Evolutionary conservation across 2,888 invertebrate species (phyloP).

Genomic region (Drosophila antonietae): DNA sequence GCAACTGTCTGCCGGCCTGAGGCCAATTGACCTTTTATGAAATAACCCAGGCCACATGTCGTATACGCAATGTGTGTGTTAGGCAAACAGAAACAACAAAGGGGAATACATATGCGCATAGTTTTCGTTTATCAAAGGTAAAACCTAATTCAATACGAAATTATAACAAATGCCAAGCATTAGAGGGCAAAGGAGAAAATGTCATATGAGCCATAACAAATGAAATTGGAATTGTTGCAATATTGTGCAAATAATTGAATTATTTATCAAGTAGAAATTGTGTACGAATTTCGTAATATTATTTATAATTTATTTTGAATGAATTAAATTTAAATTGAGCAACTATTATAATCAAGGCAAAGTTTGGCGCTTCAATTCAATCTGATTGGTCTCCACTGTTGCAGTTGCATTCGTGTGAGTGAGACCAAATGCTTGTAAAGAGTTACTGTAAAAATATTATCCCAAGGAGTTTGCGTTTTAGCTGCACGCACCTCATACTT

Average conservation of each 20-base stretch:
- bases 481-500: background rate
- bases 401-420: background rate
- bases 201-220: background rate
- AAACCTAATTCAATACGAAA: background rate
- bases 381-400: background rate
- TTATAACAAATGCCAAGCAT: background rate
- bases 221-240: background rate
- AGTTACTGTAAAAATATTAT: background rate
- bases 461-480: background rate
- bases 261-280: background rate
- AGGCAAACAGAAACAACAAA: background rate
- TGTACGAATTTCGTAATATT: background rate
- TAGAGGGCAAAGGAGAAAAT: background rate
- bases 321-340: background rate
- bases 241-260: background rate
- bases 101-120: background rate
- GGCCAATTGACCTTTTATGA: slow-evolving; percentile 8
- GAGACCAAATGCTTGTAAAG: background rate
- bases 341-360: no score
- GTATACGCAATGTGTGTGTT: slow-evolving; percentile 2
- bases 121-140: background rate
- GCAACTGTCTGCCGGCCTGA: background rate
- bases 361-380: no score
- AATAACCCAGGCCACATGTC: background rate
- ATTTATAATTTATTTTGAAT: background rate